Conservation (phyloP, 2,797 vertebrate species). For the Acropternis orthonyx region DNA sequence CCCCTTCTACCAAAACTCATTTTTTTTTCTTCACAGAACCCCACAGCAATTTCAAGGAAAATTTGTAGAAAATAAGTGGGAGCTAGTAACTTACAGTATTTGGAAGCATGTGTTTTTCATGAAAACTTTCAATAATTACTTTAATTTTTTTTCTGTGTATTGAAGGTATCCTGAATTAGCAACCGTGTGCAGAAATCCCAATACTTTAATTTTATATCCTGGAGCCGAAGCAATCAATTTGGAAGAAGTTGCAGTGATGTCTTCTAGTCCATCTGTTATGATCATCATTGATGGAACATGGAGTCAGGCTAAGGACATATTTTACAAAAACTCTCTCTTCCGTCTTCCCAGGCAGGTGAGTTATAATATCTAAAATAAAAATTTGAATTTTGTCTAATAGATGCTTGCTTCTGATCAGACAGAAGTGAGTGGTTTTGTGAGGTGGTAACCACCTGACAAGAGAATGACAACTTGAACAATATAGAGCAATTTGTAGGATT, state of each 20-base stretch:
- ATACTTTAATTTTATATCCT: conserved; percentile 91
- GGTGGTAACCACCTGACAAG: not conserved
- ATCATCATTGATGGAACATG: conserved; percentile 97
- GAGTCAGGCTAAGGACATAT: conserved; percentile 98
- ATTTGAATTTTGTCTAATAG: not conserved
- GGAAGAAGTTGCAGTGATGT: conserved; percentile 82
- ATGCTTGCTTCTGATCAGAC: not conserved
- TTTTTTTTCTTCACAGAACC: too few relatives aligned
- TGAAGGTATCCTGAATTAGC: conserved; percentile 90
- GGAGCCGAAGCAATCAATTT: conserved; percentile 89
- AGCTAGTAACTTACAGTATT: not conserved
- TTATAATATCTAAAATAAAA: not conserved
- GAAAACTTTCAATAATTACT: not conserved
- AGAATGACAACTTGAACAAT: not conserved
- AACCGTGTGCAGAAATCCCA: conserved; percentile 84
- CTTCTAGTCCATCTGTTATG: conserved; percentile 79
- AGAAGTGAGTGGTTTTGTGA: not conserved
- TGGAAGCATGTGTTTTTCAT: not conserved
- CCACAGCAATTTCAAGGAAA: not conserved
- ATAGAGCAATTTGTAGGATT: not conserved
- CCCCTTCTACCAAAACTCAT: too few relatives aligned
- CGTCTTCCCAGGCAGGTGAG: conserved; percentile 91
- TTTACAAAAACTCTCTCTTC: conserved; percentile 92
- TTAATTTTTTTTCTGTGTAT: conserved; percentile 12
- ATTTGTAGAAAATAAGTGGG: not conserved